Evolutionary conservation across 2,797 vertebrate species (phyloP).

Genomic region (Spea hammondii): DNA sequence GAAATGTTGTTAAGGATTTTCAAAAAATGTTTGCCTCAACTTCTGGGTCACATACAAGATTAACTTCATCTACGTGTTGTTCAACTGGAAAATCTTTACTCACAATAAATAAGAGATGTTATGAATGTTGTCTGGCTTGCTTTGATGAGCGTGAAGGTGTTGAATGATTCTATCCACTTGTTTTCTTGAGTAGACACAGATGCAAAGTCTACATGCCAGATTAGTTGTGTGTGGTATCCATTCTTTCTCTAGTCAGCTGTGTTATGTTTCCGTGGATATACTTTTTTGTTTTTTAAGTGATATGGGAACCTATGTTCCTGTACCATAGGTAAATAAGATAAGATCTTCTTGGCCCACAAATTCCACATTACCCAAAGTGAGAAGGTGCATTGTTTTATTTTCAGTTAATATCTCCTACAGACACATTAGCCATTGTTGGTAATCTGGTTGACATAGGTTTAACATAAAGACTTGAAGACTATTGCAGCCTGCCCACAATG

Average conservation of each 20-base stretch:
- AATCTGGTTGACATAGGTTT: no score
- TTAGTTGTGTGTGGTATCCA: slow-evolving; percentile 28
- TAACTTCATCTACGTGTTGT: slow-evolving; percentile 15
- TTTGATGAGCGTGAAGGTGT: slow-evolving; percentile 29
- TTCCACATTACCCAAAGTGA: no score
- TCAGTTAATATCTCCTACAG: no score
- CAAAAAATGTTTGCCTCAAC: slow-evolving; percentile 3
- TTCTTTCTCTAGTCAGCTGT: slow-evolving; percentile 10
- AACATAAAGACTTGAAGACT: no score
- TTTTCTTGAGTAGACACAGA: slow-evolving; percentile 27
- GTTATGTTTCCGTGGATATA: not conserved
- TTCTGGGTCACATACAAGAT: slow-evolving; percentile 8
- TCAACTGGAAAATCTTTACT: slow-evolving; percentile 13
- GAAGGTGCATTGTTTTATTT: no score
- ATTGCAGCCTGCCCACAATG: no score
- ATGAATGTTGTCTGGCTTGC: slow-evolving; percentile 26
- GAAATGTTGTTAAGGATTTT: slow-evolving; percentile 3
- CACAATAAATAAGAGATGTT: slow-evolving; percentile 24
- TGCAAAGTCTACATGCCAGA: slow-evolving; percentile 34
- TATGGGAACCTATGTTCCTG: not conserved
- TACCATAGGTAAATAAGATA: no score
- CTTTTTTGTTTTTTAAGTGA: not conserved
- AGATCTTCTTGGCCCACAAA: no score
- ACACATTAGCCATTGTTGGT: no score
- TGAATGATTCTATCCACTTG: slow-evolving; percentile 41